Evolutionary conservation across 2,797 vertebrate species (phyloP), one percentile per base, ranked within the genome.

Genomic region (Anabacerthia variegaticeps): DNA sequence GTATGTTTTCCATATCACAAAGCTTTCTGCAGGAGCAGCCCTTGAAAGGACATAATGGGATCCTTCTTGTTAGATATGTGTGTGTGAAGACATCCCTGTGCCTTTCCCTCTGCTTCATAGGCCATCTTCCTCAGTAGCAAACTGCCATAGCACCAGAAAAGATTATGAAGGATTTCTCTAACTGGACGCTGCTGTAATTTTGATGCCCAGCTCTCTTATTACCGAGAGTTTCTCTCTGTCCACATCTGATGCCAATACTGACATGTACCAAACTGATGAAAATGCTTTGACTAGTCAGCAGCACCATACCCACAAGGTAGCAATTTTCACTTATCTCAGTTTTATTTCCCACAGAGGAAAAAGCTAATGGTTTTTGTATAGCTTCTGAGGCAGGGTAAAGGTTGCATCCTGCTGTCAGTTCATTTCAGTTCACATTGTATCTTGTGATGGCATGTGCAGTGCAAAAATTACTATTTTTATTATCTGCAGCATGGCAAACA

Each of bases 241-340:
- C 52, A 28, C 12, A 36, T 72, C 61, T 76, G 63, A 61, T 88
- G 55, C 55, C 55, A 78, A 18, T 77, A 51, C 28, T 88, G 89
- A 91, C 67, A 81, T 8, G 41, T 43, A 78, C 43, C 39, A 54
- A 54, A 59, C 34, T 73, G 68, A 74, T 36, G 73, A 66, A 88
- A 81, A 56, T 73, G 39, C 86, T 92, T 85, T 79, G 58, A 68
- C 4, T 69, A 91, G 44, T 94, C 85, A 93, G 68, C 81, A 84
- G 63, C 48, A 80, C 21, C 4, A 18, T 91, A 63, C 24, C 24
- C 66, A 49, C 65, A 74, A 78, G 58, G 34, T 24, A 72, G 51
- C 9, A 27, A 56, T 89, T 93, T 93, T 67, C 77, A 82, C 78
- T 92, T 89, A 66, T 7, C 44, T 88, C 54, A 71, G 80, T 37